Evolutionary conservation across 35 echinoderm and acorn worm genomes (phyloP).

Genomic region (Lytechinus pictus): DNA sequence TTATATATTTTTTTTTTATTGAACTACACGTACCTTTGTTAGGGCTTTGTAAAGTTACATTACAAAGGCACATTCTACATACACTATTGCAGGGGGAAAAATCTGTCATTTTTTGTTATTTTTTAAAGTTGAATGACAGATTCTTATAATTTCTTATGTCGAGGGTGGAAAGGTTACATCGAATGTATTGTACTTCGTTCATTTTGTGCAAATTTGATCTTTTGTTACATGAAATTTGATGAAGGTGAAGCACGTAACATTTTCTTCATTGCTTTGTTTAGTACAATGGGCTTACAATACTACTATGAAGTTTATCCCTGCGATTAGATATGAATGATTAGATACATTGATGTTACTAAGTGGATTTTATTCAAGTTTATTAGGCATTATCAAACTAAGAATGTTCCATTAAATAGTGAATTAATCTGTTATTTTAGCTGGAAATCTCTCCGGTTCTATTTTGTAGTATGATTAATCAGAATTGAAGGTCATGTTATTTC

Average conservation of each 20-base stretch:
- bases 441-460: not conserved
- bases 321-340: not conserved
- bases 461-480: not conserved
- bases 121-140: not conserved
- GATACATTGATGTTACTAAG: not conserved
- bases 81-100: not conserved
- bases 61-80: no score
- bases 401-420: not conserved
- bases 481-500: not conserved
- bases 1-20: no score
- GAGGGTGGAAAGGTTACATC: not conserved
- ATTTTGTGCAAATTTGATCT: not conserved
- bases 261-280: not conserved
- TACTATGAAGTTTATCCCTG: not conserved
- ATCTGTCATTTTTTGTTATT: not conserved
- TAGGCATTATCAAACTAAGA: not conserved
- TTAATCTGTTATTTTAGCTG: not conserved
- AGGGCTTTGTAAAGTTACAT: no score
- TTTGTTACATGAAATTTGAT: not conserved
- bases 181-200: not conserved
- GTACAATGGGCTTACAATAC: not conserved
- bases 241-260: no score
- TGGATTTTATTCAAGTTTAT: not conserved
- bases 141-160: not conserved
- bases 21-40: no score